These are phyloP conservation scores for Lamprotornis superbus DNA, from an alignment of 2,113 vertebrate species.

Conservation along the genomic window DNA sequence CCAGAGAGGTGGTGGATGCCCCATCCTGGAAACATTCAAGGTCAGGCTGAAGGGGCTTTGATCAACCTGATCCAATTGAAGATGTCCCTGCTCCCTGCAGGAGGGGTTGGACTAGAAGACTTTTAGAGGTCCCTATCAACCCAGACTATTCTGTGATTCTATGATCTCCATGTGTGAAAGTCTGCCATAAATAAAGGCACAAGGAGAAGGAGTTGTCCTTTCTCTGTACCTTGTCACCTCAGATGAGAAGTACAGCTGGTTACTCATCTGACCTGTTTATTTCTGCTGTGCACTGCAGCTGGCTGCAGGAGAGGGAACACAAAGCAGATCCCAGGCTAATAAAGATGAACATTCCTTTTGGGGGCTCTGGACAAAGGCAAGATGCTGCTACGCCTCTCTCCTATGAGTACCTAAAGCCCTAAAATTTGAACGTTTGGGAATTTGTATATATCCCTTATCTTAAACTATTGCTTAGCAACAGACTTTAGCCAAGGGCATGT, in stretches of 20 bases:
- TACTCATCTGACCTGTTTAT: neutral
- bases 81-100: neutral
- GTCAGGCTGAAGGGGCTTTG: neutral
- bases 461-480: constrained; percentile 46
- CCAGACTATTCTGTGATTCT: neutral
- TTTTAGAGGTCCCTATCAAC: neutral
- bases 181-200: neutral
- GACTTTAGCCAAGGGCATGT: constrained; percentile 35
- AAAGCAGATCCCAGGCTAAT: neutral
- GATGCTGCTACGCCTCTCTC: neutral
- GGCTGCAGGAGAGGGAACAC: neutral
- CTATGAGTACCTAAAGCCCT: neutral
- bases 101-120: neutral
- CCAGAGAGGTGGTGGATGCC: neutral
- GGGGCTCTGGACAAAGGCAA: neutral
- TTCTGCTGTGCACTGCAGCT: neutral
- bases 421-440: neutral
- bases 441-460: constrained; percentile 20
- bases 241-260: neutral
- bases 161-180: neutral
- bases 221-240: neutral
- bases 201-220: neutral
- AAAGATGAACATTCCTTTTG: neutral
- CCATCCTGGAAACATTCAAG: neutral
- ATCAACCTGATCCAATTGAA: neutral